These are phyloP conservation scores for Pocota personata DNA, from an alignment of 2,888 invertebrate genomes.

Conservation along the genomic window DNA sequence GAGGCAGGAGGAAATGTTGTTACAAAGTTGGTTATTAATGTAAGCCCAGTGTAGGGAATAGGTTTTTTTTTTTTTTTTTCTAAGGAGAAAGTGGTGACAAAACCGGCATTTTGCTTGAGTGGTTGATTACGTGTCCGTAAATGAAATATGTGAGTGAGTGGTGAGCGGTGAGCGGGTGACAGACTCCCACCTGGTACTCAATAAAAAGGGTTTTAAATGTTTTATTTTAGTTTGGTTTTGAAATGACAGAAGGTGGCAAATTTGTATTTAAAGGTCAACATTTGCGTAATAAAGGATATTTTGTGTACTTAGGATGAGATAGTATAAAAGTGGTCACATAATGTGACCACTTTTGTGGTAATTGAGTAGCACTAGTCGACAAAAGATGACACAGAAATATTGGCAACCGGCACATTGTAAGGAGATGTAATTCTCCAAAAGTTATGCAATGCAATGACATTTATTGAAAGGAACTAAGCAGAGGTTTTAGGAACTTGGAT, in stretches of 20 bases:
- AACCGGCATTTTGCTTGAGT: constrained; percentile 3
- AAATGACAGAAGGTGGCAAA: neutral
- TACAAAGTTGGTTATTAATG: neutral
- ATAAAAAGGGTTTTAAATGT: constrained; percentile 16
- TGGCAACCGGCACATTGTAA: neutral
- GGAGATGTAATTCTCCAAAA: no score
- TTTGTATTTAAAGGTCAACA: constrained; percentile 2
- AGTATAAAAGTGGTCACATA: no score
- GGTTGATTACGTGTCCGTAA: neutral
- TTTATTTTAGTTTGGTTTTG: neutral
- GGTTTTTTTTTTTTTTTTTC: neutral
- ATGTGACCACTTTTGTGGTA: neutral
- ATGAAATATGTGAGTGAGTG: neutral
- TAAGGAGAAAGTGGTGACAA: neutral
- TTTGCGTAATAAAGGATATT: neutral
- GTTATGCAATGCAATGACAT: neutral
- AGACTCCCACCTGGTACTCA: constrained; percentile 15
- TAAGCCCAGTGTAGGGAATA: neutral
- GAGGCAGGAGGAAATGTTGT: neutral
- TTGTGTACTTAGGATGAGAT: neutral
- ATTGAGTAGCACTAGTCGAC: neutral
- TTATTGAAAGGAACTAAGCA: no score
- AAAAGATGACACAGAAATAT: neutral
- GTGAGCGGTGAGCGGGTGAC: neutral
- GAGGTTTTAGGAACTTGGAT: no score